phyloP scores from a whole-genome alignment of 2,888 invertebrate genomes.

The Crioceris asparagi region DNA sequence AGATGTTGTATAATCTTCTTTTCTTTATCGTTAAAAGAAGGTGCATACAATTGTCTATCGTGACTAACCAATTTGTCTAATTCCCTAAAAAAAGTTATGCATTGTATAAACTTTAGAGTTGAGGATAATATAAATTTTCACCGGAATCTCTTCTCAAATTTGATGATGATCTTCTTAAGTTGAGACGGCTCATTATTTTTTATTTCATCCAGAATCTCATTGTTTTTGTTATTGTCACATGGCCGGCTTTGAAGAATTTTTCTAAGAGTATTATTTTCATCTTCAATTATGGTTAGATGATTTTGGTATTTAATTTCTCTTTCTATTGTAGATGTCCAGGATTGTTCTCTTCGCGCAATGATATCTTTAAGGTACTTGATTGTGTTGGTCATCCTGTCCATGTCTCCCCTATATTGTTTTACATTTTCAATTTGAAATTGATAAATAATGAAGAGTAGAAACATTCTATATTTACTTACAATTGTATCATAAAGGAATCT shows the following conservation, averaged over 20 bases:
- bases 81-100: conserved; percentile 11
- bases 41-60: conserved; percentile 6
- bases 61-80: conserved; percentile 9
- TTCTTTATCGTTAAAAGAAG: conserved; percentile 22
- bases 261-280: conserved; percentile 21
- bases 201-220: neutral
- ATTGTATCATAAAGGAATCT: conserved; percentile 16
- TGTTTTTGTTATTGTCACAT: neutral
- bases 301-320: conserved; percentile 21
- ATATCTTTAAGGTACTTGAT: conserved; percentile 26
- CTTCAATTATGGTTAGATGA: conserved; percentile 20
- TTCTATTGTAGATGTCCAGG: conserved; percentile 23
- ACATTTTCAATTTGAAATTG: neutral
- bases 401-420: conserved; percentile 22
- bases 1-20: conserved; percentile 19
- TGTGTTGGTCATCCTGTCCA: conserved; percentile 24
- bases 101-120: neutral
- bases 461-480: neutral
- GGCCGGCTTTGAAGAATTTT: conserved; percentile 11
- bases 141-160: conserved; percentile 26
- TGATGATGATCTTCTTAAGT: conserved; percentile 28
- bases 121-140: conserved; percentile 6
- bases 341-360: conserved; percentile 23
- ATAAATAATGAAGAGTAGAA: neutral
- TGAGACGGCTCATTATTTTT: conserved; percentile 8